These are phyloP conservation scores for Schizopygopsis malacanthus DNA, from an alignment of 2,797 vertebrate species.

Conservation along the genomic window DNA sequence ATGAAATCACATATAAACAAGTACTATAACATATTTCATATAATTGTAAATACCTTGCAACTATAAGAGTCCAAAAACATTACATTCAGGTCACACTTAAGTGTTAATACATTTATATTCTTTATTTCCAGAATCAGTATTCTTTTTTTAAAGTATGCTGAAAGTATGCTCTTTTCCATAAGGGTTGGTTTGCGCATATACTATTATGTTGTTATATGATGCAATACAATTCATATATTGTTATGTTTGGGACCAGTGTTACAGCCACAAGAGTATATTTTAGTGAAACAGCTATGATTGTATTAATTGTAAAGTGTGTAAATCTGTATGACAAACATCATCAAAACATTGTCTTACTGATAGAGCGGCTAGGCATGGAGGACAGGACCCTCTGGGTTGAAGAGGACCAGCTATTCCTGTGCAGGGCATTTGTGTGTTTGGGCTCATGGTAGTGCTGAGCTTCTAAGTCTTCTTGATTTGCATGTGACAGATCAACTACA, in stretches of 20 bases:
- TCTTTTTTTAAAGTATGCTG: no score
- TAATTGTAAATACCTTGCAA: not conserved
- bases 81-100: not conserved
- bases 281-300: not conserved
- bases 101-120: no score
- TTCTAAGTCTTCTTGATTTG: not conserved
- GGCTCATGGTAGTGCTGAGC: not conserved
- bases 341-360: slow-evolving; percentile 74
- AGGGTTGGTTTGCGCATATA: not conserved
- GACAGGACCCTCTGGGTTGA: slow-evolving; percentile 79
- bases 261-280: not conserved
- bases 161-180: no score
- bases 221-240: not conserved
- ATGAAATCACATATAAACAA: no score
- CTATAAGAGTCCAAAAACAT: not conserved
- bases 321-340: not conserved
- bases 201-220: not conserved
- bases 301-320: not conserved
- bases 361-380: slow-evolving; percentile 85
- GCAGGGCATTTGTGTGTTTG: not conserved
- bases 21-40: not conserved
- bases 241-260: no score
- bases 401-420: slow-evolving; percentile 58
- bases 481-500: not conserved
- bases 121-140: no score